A percentile compares a stretch with the other conserved stretches of the same genome.
Evolutionary conservation across 2,888 invertebrate species (phyloP).

Genomic region (Orchesella flavescens): DNA sequence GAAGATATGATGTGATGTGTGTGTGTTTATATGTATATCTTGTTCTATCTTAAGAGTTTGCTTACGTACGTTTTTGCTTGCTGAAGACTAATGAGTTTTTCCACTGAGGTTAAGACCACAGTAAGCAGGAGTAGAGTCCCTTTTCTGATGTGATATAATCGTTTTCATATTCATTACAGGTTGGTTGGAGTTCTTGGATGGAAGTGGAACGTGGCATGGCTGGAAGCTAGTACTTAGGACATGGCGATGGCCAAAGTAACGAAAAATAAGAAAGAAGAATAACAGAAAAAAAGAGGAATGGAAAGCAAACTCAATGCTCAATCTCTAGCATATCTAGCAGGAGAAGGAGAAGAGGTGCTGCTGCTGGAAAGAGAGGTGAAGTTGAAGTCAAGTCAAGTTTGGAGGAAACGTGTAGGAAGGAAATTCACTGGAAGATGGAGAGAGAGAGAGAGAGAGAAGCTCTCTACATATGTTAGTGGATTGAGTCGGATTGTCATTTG

Average conservation of each 20-base stretch:
- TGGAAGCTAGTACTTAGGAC: conserved; percentile 55
- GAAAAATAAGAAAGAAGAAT: not conserved
- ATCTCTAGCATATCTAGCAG: not conserved
- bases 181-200: conserved; percentile 31
- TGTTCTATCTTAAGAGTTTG: not conserved
- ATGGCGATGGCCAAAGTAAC: conserved; percentile 15
- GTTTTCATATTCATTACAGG: conserved; percentile 65
- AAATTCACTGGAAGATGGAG: not conserved
- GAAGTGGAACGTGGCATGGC: conserved; percentile 31
- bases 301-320: not conserved
- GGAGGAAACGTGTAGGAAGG: not conserved
- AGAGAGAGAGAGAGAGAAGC: not conserved
- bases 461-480: conserved; percentile 25
- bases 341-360: not conserved
- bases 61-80: conserved; percentile 14
- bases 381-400: conserved; percentile 7
- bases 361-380: conserved; percentile 14
- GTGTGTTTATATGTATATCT: not conserved
- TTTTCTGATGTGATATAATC: conserved; percentile 63
- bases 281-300: not conserved
- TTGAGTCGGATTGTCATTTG: conserved; percentile 47
- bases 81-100: conserved; percentile 65
- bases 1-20: too few species aligned
- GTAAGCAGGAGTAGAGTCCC: conserved; percentile 31
- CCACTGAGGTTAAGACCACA: conserved; percentile 49